phyloP scores from a whole-genome alignment of 2,113 vertebrate genomes.

The Butorides virescens region DNA sequence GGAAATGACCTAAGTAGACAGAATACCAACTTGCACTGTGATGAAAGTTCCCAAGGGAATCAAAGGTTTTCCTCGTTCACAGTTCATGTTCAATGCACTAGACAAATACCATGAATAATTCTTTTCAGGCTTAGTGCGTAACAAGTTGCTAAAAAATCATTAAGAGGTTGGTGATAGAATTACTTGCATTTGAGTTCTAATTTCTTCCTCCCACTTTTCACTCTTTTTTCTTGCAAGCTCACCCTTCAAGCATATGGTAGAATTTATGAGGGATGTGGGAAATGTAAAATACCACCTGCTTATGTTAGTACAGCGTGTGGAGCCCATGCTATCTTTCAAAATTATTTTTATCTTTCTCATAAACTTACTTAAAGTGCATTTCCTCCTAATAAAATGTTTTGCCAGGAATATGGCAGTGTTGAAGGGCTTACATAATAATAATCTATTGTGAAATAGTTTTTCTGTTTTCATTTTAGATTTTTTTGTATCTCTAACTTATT shows the following conservation, averaged over 20 bases:
- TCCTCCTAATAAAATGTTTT: slow-evolving; percentile 7
- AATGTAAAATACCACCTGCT: not conserved
- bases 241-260: not conserved
- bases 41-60: not conserved
- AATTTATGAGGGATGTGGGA: not conserved
- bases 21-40: not conserved
- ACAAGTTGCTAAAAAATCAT: not conserved
- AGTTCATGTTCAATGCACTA: not conserved
- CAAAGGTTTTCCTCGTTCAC: not conserved
- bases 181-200: not conserved
- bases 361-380: not conserved
- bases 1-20: not conserved
- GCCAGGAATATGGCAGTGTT: not conserved
- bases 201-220: not conserved
- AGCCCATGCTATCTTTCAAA: not conserved
- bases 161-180: not conserved
- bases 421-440: not conserved
- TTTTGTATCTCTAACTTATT: not conserved
- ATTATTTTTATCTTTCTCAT: not conserved
- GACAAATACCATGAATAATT: slow-evolving; percentile 25
- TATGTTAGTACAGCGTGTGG: not conserved
- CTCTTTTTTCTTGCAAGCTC: not conserved
- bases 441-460: not conserved
- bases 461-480: not conserved
- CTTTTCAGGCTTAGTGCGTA: not conserved